These are phyloP conservation scores for Pseudococcus jackbeardsleyi DNA, from an alignment of 2,888 invertebrate genomes.

Conservation along the genomic window DNA sequence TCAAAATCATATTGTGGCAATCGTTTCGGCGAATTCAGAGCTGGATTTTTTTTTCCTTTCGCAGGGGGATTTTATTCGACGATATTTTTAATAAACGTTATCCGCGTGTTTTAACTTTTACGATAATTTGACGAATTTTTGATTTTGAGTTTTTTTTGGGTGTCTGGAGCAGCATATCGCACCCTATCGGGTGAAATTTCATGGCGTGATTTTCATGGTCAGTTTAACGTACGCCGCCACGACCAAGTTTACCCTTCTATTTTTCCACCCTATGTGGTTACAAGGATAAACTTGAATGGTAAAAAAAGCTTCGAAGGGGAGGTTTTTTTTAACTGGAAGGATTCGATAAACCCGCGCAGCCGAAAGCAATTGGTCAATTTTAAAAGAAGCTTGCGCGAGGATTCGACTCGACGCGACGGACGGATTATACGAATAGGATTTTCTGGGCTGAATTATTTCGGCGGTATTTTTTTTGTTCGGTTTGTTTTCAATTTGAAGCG, in stretches of 20 bases:
- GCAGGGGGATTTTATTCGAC: background rate
- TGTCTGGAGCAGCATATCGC: background rate
- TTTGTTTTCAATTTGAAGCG: too few species aligned
- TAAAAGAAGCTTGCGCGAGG: constrained; percentile 11
- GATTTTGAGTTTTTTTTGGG: background rate
- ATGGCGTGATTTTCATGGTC: constrained; percentile 32
- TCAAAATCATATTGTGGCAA: background rate
- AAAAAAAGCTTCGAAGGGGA: constrained; percentile 9
- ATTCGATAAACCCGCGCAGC: background rate
- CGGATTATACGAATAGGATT: background rate
- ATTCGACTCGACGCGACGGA: background rate
- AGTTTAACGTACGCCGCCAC: background rate
- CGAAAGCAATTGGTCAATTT: constrained; percentile 12
- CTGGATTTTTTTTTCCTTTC: background rate
- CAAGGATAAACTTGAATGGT: constrained; percentile 1
- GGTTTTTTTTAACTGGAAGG: background rate
- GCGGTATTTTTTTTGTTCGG: background rate
- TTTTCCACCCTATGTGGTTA: constrained; percentile 3
- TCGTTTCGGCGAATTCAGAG: background rate
- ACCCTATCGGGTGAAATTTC: background rate
- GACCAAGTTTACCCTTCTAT: background rate
- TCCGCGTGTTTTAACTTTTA: background rate
- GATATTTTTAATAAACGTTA: background rate
- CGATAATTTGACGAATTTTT: constrained; percentile 8
- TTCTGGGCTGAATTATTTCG: background rate